phyloP scores from a whole-genome alignment of 2,113 vertebrate species.

The Mormyrus lacerda region DNA sequence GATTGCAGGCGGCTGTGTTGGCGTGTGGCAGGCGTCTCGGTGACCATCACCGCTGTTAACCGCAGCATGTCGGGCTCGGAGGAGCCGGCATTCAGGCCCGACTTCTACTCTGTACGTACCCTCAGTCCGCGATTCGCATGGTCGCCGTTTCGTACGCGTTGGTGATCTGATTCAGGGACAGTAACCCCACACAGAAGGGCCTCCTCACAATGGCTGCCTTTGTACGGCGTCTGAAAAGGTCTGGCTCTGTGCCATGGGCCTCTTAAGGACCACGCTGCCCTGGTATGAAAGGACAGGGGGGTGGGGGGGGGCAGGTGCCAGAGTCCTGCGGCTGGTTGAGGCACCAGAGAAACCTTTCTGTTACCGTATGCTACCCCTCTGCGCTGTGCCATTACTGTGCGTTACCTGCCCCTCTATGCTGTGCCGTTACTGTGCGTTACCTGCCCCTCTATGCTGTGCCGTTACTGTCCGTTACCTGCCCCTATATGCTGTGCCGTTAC shows the following conservation, averaged over 20 bases:
- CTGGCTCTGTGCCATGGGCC: neutral
- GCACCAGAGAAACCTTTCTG: conserved; percentile 33
- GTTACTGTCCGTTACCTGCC: neutral
- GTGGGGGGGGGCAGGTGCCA: conserved; percentile 28
- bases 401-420: neutral
- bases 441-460: neutral
- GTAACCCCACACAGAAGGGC: neutral
- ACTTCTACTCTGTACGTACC: conserved; percentile 71
- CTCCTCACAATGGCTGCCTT: neutral
- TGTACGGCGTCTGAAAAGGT: neutral
- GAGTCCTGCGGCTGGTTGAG: conserved; percentile 41
- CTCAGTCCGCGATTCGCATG: neutral
- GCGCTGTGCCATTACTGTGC: neutral
- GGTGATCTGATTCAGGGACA: neutral
- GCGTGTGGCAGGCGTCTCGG: conserved; percentile 43
- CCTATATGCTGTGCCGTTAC: neutral
- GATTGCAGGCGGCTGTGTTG: conserved; percentile 44
- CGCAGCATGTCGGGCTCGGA: conserved; percentile 59
- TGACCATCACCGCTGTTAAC: conserved; percentile 30
- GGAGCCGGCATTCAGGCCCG: conserved; percentile 59
- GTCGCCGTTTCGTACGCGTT: neutral
- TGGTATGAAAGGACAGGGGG: neutral
- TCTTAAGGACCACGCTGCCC: conserved; percentile 1
- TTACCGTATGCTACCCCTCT: conserved; percentile 21
- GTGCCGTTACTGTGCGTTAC: neutral